Evolutionary conservation across 2,797 vertebrate genomes (phyloP).

Genomic region (Picus viridis): DNA sequence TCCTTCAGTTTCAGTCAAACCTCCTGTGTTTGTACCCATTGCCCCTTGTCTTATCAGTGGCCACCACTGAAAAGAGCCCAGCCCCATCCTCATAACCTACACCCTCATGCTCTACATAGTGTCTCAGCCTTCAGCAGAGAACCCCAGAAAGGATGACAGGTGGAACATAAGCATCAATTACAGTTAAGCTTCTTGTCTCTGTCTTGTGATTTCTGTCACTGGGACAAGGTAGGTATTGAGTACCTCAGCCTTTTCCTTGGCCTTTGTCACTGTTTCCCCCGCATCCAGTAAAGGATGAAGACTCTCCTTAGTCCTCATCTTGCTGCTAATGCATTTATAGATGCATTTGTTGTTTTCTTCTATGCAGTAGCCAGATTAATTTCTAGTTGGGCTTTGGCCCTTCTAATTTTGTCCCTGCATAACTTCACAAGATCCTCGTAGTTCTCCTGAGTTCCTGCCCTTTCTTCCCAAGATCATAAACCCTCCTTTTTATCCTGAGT

Average conservation of each 20-base stretch:
- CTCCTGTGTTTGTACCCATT: too few species aligned
- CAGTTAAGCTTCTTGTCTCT: neutral
- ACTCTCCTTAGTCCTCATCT: too few species aligned
- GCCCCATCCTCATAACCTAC: too few species aligned
- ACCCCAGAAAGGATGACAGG: neutral
- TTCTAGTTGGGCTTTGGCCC: neutral
- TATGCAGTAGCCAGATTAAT: neutral
- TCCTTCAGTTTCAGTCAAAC: too few species aligned
- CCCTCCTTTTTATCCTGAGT: neutral
- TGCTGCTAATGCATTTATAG: too few species aligned
- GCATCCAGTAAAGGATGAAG: too few species aligned
- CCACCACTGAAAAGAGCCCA: too few species aligned
- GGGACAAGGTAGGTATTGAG: neutral
- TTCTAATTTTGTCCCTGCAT: neutral
- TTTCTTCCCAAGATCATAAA: neutral
- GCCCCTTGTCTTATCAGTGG: too few species aligned
- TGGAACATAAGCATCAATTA: neutral
- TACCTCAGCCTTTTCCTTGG: too few species aligned
- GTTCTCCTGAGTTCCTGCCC: neutral
- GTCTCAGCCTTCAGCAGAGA: neutral
- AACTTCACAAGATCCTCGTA: neutral
- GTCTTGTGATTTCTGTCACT: neutral
- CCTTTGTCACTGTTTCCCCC: too few species aligned
- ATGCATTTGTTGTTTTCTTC: too few species aligned
- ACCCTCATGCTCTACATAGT: fast-evolving